These are phyloP conservation scores for Acanthurus leucopareius DNA, from an alignment of 2,797 vertebrate species.

Conservation along the genomic window DNA sequence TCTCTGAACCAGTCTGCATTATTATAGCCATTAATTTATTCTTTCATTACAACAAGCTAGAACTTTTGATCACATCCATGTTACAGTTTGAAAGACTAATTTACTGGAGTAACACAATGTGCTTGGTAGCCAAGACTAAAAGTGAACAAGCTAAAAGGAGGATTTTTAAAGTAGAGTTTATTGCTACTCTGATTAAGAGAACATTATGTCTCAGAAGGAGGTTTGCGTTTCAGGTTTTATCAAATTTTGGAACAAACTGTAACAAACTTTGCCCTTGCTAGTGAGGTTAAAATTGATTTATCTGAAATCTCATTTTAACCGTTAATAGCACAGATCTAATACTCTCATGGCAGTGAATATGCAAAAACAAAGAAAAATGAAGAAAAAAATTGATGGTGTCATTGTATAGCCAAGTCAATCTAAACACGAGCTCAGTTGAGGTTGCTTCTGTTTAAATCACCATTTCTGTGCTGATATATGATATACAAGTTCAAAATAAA, in stretches of 20 bases:
- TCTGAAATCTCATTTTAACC: not conserved
- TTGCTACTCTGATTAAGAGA: slow-evolving; percentile 37
- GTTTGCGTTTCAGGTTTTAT: slow-evolving; percentile 3
- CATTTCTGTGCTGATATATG: not conserved
- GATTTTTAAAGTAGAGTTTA: slow-evolving; percentile 1
- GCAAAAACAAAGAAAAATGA: not conserved
- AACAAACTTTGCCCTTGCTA: slow-evolving; percentile 2
- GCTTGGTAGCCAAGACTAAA: slow-evolving; percentile 28
- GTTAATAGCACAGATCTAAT: not conserved
- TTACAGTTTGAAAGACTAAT: slow-evolving; percentile 21
- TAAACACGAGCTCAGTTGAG: not conserved
- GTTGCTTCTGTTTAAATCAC: not conserved
- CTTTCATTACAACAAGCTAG: slow-evolving; percentile 25
- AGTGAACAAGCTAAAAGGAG: not conserved
- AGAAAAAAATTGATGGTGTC: not conserved
- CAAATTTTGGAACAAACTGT: slow-evolving; percentile 23
- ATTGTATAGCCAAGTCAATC: not conserved
- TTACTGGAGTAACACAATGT: slow-evolving; percentile 24
- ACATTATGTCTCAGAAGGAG: slow-evolving; percentile 43
- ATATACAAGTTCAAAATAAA: too few relatives aligned
- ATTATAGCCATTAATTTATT: slow-evolving; percentile 13
- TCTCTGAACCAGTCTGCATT: slow-evolving; percentile 19
- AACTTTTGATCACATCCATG: slow-evolving; percentile 23
- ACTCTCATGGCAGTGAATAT: not conserved
- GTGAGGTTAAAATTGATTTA: not conserved